Evolutionary conservation across 2,113 vertebrate species (phyloP).

Genomic region (Entomyzon cyanotis): DNA sequence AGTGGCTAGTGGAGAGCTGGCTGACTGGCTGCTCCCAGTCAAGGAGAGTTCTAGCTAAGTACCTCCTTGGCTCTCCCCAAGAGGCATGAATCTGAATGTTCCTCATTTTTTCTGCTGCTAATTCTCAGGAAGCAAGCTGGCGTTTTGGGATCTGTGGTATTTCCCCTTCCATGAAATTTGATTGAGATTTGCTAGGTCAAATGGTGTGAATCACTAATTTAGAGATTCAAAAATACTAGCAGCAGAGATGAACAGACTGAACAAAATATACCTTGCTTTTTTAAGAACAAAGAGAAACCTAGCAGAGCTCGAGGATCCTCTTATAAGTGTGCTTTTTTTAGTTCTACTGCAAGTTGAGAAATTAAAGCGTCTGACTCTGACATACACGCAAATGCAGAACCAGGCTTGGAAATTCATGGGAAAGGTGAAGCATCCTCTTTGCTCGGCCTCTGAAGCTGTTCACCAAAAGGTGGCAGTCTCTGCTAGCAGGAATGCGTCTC

Average conservation of each 20-base stretch:
- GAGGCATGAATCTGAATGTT: background rate
- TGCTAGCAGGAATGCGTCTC: background rate
- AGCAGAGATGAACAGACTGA: background rate
- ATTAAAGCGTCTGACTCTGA: background rate
- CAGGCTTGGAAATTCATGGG: background rate
- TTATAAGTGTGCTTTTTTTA: background rate
- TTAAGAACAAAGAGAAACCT: background rate
- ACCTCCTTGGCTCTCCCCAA: background rate
- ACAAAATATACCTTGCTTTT: background rate
- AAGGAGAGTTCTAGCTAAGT: background rate
- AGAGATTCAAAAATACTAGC: background rate
- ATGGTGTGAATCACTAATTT: background rate
- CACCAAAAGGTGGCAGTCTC: constrained; percentile 69
- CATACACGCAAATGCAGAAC: background rate
- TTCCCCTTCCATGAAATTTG: background rate
- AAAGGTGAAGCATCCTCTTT: background rate
- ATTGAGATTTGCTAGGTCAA: background rate
- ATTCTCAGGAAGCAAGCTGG: background rate
- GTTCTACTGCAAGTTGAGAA: background rate
- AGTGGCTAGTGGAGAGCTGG: background rate
- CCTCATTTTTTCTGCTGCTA: background rate
- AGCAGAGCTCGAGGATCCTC: background rate
- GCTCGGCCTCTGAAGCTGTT: background rate
- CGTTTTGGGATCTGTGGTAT: background rate
- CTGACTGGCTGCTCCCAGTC: background rate